Evolutionary conservation across 2,797 vertebrate species (phyloP).

Genomic region (Garrulus glandarius): DNA sequence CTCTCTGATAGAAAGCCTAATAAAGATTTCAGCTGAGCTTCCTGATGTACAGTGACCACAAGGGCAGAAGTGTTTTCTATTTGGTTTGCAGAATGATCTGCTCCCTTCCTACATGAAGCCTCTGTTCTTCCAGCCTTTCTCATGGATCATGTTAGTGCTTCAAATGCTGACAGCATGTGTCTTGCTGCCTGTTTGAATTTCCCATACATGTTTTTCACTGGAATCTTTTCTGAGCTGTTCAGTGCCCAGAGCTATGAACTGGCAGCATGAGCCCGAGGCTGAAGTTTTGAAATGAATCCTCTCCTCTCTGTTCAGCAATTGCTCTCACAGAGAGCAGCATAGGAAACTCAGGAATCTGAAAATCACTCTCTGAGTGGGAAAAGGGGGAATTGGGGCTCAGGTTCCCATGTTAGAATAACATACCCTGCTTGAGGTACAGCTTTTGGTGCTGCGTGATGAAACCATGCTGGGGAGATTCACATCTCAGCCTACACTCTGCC

Average conservation of each 20-base stretch:
- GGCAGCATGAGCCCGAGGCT: neutral
- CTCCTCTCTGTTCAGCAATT: neutral
- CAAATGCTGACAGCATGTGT: neutral
- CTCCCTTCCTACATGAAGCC: neutral
- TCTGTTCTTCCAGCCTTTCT: neutral
- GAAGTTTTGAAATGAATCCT: neutral
- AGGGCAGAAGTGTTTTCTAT: neutral
- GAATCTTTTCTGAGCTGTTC: neutral
- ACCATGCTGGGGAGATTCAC: neutral
- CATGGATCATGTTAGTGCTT: neutral
- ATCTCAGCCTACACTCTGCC: neutral
- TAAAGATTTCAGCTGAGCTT: neutral
- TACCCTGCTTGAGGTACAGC: neutral
- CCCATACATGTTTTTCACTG: neutral
- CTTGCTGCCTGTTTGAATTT: neutral
- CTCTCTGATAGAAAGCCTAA: neutral
- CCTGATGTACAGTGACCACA: neutral
- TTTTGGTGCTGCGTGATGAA: neutral
- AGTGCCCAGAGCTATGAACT: neutral
- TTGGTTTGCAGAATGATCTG: neutral
- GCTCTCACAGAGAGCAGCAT: neutral
- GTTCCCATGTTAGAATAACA: neutral
- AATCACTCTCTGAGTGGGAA: neutral
- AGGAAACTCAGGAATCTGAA: neutral
- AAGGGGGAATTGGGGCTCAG: neutral